These are phyloP conservation scores for Dendrocopos noguchii DNA, from an alignment of 2,113 vertebrate species.

Conservation along the genomic window DNA sequence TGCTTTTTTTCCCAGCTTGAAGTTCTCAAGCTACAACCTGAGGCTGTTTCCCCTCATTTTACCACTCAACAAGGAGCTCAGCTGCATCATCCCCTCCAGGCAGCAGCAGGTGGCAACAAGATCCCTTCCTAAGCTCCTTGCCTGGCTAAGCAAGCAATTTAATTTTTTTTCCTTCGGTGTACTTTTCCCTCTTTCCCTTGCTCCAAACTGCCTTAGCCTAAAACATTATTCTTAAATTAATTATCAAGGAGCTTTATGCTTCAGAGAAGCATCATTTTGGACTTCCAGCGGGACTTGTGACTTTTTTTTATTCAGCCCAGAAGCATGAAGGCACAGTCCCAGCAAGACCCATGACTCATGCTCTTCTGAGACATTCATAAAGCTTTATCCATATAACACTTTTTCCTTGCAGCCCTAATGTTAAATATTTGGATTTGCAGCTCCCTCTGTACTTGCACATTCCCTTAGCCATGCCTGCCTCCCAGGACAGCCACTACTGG, in stretches of 20 bases:
- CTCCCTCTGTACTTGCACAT: not conserved
- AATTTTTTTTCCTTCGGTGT: not conserved
- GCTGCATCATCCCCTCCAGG: not conserved
- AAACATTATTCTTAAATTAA: not conserved
- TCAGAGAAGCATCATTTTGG: not conserved
- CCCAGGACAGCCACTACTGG: accelerated
- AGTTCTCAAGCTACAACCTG: not conserved
- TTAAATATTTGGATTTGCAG: not conserved
- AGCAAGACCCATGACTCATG: not conserved
- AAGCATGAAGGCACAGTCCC: accelerated
- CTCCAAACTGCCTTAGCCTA: slow-evolving; percentile 42
- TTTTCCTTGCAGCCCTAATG: not conserved
- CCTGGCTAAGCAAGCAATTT: not conserved
- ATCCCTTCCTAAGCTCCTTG: not conserved
- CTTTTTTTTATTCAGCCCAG: not conserved
- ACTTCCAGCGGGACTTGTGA: not conserved
- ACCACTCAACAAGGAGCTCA: accelerated
- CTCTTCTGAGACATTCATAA: not conserved
- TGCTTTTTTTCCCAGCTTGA: not conserved
- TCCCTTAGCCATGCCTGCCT: not conserved
- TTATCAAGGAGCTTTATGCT: not conserved
- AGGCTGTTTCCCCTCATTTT: not conserved
- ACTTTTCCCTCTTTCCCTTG: not conserved
- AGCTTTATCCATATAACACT: not conserved
- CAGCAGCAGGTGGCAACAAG: accelerated